Base-by-base conservation (phyloP, 1,140 invertebrate species). In the Andrena cerasifolii region DNA sequence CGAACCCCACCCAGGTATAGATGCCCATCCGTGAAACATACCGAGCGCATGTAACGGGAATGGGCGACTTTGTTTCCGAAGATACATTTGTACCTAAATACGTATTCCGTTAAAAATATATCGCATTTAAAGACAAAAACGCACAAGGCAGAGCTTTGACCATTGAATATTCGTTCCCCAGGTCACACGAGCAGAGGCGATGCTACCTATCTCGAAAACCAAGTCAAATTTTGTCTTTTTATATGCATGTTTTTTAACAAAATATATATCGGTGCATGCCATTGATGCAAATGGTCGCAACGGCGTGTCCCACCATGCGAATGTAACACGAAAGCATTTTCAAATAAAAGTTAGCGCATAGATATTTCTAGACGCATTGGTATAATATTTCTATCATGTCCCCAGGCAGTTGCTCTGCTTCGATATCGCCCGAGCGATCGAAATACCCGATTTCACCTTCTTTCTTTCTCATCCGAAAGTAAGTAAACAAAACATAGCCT, bases 81-180 rank as follows among this genome's bases (percentile, higher is more conserved):
- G 16, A 28, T n/a, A n/a, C 36, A n/a, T 59, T 21, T 59, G 36
- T 36, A 21, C 6, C 5, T 36, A 7, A n/a, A n/a, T n/a, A n/a
- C 51, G 16, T 10, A 12, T 0, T 10, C 21, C 1, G 2, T 12
- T 54, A 28, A 12, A 54, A 51, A 51, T 51, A 26, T 54, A 21
- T 14, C 4, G 7, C 12, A 6, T 14, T n/a, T 24, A 14, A 56
- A 36, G 0, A 2, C 1, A 3, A 21, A 28, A 24, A 3, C 8
- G 12, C 14, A 24, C 3, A 40, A 40, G 6, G 3, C 5, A 36
- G 18, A 49, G 7, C 8, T 5, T 53, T 63, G 10, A 28, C 49
- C 28, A 36, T 31, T 10, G 7, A 45, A 31, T 66, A 54, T 54
- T 76, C 24, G n/a, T 58, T 76, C 49, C 2, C 2, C 12, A 76